A percentile compares a stretch with the other conserved stretches of the same genome.
Evolutionary conservation across 2,888 invertebrate genomes (phyloP).

Genomic region (Trissolcus japonicus): DNA sequence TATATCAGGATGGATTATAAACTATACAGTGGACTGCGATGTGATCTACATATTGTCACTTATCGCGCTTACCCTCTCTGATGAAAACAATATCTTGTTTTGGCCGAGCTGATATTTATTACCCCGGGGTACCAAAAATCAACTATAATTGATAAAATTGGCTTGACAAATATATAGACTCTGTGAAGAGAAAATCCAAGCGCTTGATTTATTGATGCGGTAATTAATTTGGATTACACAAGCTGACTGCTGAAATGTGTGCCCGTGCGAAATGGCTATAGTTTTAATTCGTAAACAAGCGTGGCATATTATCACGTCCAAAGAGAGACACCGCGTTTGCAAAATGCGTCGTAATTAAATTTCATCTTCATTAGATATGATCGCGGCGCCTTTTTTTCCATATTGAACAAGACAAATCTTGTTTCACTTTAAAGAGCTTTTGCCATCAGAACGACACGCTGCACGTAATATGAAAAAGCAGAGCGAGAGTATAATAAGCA

Average conservation of each 20-base stretch:
- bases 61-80: constrained; percentile 12
- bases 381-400: neutral
- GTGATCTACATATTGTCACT: constrained; percentile 32
- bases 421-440: constrained; percentile 6
- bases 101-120: constrained; percentile 23
- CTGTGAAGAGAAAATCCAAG: constrained; percentile 7
- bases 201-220: constrained; percentile 9
- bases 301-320: neutral
- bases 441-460: neutral
- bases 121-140: constrained; percentile 3
- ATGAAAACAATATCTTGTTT: constrained; percentile 18
- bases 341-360: neutral
- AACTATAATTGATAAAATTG: constrained; percentile 19
- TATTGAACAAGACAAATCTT: constrained; percentile 13
- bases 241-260: constrained; percentile 3
- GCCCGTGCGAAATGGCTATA: neutral
- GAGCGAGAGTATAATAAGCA: constrained; percentile 9
- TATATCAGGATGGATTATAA: constrained; percentile 28
- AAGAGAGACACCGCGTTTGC: neutral
- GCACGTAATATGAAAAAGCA: constrained; percentile 9
- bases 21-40: constrained; percentile 1
- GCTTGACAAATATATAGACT: constrained; percentile 2
- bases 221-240: constrained; percentile 12
- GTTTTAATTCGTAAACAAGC: constrained; percentile 10
- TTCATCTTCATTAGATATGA: constrained; percentile 1